These are phyloP conservation scores for Drosophila prostipennis DNA, from an alignment of 2,888 invertebrate species.

Conservation along the genomic window DNA sequence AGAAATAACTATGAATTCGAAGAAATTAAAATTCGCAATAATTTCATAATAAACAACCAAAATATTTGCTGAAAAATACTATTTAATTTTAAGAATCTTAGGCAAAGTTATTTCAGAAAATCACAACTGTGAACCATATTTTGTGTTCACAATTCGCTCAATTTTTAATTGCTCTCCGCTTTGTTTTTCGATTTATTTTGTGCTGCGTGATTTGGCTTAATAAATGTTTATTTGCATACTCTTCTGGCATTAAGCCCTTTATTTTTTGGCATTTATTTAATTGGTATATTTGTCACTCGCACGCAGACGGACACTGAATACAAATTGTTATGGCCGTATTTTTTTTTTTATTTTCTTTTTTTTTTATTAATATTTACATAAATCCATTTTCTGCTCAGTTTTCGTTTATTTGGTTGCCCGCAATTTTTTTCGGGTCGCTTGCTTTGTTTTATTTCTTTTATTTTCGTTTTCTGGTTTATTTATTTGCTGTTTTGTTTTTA, in stretches of 20 bases:
- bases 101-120: not conserved
- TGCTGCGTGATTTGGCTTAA: constrained; percentile 40
- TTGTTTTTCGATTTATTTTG: constrained; percentile 16
- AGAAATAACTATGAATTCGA: not conserved
- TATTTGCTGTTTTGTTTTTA: constrained; percentile 39
- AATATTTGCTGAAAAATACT: no score
- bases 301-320: constrained; percentile 34
- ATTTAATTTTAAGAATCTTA: not conserved
- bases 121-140: not conserved
- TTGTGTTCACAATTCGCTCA: constrained; percentile 19
- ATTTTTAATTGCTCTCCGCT: constrained; percentile 17
- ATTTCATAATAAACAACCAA: not conserved
- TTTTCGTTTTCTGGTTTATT: constrained; percentile 19
- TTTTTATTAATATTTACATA: constrained; percentile 58
- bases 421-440: constrained; percentile 17
- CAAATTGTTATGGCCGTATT: constrained; percentile 50
- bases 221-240: constrained; percentile 46
- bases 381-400: constrained; percentile 57
- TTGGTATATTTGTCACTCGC: constrained; percentile 66
- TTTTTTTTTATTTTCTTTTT: not conserved
- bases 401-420: constrained; percentile 34
- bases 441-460: constrained; percentile 1
- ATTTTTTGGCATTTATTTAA: constrained; percentile 72
- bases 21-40: no score
- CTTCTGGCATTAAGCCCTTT: constrained; percentile 59